These are phyloP conservation scores for Diaperis boleti DNA, from an alignment of 2,888 invertebrate genomes.

Conservation along the genomic window DNA sequence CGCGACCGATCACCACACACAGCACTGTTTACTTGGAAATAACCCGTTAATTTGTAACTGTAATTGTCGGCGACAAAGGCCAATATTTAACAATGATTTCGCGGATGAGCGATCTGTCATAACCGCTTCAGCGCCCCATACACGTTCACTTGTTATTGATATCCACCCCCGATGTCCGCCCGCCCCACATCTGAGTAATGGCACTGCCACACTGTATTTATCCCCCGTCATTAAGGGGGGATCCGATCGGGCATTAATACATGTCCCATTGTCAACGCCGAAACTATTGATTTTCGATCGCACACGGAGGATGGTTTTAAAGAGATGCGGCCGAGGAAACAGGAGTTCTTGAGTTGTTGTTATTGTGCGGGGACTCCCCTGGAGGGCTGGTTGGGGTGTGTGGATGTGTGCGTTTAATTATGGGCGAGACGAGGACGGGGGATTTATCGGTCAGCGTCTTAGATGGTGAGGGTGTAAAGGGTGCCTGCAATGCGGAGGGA, in stretches of 20 bases:
- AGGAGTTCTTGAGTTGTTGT: too few relatives aligned
- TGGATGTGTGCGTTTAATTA: slow-evolving; percentile 56
- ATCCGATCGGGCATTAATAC: slow-evolving; percentile 45
- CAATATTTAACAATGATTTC: slow-evolving; percentile 57
- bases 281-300: slow-evolving; percentile 40
- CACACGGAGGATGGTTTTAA: slow-evolving; percentile 13
- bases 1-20: too few relatives aligned
- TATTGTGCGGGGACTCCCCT: background rate
- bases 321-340: background rate
- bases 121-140: slow-evolving; percentile 57
- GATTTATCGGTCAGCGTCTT: slow-evolving; percentile 52
- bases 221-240: slow-evolving; percentile 43
- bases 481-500: too few relatives aligned
- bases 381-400: slow-evolving; percentile 25
- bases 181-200: slow-evolving; percentile 45
- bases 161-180: slow-evolving; percentile 49
- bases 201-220: slow-evolving; percentile 42
- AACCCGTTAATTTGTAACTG: slow-evolving; percentile 56
- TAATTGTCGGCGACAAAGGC: slow-evolving; percentile 54
- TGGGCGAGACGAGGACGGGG: slow-evolving; percentile 54
- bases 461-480: too few relatives aligned
- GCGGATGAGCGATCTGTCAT: slow-evolving; percentile 58
- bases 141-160: slow-evolving; percentile 58
- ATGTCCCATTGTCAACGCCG: slow-evolving; percentile 42
- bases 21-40: slow-evolving; percentile 37